Percentiles rank a stretch among this genome's conserved stretches.
These are phyloP conservation scores for Tortrix viridana DNA, from an alignment of 2,888 invertebrate species.

Conservation along the genomic window DNA sequence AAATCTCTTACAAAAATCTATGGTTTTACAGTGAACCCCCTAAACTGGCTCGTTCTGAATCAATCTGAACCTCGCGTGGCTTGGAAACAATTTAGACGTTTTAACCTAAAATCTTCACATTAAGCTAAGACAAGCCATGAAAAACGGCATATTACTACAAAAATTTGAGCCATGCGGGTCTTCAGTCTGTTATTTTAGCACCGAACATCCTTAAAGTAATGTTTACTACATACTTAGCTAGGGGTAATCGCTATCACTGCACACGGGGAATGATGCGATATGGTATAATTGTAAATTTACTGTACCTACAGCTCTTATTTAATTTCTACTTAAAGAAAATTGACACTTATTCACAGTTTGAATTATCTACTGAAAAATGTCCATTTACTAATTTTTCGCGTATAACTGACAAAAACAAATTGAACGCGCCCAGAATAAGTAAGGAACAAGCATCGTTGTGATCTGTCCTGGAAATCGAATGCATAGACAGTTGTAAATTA, in stretches of 20 bases:
- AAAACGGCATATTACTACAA: constrained; percentile 52
- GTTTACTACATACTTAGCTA: constrained; percentile 54
- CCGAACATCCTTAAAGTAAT: constrained; percentile 69
- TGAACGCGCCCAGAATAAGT: too few species aligned
- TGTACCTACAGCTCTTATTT: constrained; percentile 46
- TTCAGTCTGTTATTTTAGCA: constrained; percentile 77
- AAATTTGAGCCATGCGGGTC: constrained; percentile 66
- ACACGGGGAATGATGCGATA: constrained; percentile 78
- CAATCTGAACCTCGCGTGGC: constrained; percentile 31
- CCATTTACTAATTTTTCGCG: not conserved
- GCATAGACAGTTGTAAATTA: too few species aligned
- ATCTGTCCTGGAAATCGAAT: too few species aligned
- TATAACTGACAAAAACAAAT: too few species aligned
- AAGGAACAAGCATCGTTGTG: too few species aligned
- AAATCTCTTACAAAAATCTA: constrained; percentile 16
- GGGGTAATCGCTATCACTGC: constrained; percentile 73
- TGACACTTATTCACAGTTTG: constrained; percentile 19
- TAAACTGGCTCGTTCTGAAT: not conserved
- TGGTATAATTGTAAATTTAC: constrained; percentile 38
- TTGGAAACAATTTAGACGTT: constrained; percentile 6
- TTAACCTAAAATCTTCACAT: not conserved
- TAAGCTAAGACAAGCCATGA: constrained; percentile 41
- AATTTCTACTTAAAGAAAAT: constrained; percentile 31
- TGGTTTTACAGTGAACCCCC: not conserved
- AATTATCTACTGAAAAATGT: constrained; percentile 2